Base-by-base conservation (phyloP, 1,140 invertebrate species). In the Pseudomyrmex cubaensis region DNA sequence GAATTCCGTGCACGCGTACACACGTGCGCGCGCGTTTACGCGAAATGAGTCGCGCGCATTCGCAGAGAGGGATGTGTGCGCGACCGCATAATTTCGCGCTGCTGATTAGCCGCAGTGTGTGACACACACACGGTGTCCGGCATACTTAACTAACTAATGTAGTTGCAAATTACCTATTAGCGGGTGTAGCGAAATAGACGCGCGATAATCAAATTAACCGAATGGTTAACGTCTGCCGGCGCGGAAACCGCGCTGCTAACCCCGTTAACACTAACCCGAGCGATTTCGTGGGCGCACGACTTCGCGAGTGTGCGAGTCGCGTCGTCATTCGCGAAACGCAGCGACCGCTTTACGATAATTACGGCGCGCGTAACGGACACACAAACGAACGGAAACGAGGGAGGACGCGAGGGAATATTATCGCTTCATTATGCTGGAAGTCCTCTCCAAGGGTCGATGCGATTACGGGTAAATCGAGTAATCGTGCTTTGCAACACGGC, bases 111-210 rank as follows among this genome's bases (percentile, higher is more conserved):
- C 80, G 72, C 22, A 35, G 35, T 35, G 69, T 75, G 56, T 82
- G 82, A 85, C 80, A 62, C 80, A 62, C 80, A 62, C 48, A 52
- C 35, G 5, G 35, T 35, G 66, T 57, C 72, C 64, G 77, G 80
- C 75, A 90, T 91, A 92, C 91, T 92, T 90, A 92, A 92, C 83
- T 83, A 84, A 89, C 74, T 90, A 90, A 90, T 89, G 85, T 87
- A 91, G 85, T 89, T 90, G 88, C 87, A 87, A 92, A 92, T 92
- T 90, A 90, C 86, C 89, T 90, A 93, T 92, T 91, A 91, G 89
- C 85, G 88, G 85, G 87, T 88, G 84, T 90, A 82, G 85, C 64
- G 78, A 82, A 87, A 84, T 87, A 86, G 87, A 87, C 69, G 78
- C 66, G 72, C n/a, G 62, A 69, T 88, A 91, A 92, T 93, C 82